phyloP scores from a whole-genome alignment of 2,888 invertebrate species.

The Caenorhabditis sp. region DNA sequence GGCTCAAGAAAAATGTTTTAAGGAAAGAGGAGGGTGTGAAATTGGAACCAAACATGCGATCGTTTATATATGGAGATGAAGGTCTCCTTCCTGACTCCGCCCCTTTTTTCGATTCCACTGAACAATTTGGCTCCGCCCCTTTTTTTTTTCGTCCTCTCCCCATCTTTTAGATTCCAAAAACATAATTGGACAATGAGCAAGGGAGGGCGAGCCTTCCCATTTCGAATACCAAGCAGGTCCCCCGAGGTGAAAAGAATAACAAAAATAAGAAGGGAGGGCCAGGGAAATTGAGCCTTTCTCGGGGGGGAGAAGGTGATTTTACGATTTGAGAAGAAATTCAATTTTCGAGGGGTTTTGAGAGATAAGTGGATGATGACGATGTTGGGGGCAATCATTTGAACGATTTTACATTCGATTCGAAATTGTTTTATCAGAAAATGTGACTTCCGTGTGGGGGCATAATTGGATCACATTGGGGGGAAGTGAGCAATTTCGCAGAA shows the following conservation, averaged over 20 bases:
- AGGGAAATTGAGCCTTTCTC: neutral
- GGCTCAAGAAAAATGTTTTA: too few species aligned
- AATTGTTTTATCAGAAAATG: too few species aligned
- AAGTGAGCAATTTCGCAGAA: too few species aligned
- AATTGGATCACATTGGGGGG: too few species aligned
- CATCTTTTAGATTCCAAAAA: neutral
- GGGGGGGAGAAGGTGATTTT: neutral
- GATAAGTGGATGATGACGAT: neutral
- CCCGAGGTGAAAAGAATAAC: conserved; percentile 18
- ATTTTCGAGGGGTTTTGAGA: neutral
- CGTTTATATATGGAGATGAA: conserved; percentile 42
- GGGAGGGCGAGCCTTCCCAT: neutral
- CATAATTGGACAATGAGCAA: conserved; percentile 42
- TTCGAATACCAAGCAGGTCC: conserved; percentile 21
- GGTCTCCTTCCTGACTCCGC: neutral
- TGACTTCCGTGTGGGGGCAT: too few species aligned
- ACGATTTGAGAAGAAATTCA: neutral
- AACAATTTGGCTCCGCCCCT: conserved; percentile 8
- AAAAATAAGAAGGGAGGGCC: conserved; percentile 6
- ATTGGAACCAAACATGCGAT: conserved; percentile 50
- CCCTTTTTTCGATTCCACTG: neutral
- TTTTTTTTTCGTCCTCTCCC: neutral
- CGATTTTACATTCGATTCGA: neutral
- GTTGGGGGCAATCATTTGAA: neutral
- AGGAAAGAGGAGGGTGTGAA: neutral